A percentile compares a stretch with the other conserved stretches of the same genome.
phyloP scores from a whole-genome alignment of 2,113 vertebrate species.

The Cisticola juncidis region DNA sequence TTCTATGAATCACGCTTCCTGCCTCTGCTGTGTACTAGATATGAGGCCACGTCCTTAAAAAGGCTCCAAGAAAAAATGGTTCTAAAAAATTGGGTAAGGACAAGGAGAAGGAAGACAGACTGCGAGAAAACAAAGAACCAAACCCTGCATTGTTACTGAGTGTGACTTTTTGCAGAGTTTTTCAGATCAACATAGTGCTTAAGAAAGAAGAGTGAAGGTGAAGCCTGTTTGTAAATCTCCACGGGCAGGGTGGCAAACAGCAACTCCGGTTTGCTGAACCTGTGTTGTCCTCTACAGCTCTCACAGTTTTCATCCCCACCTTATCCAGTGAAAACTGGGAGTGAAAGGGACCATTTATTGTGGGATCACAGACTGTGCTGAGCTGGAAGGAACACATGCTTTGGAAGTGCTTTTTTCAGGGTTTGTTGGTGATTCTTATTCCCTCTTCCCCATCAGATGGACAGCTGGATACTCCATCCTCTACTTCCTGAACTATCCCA shows the following conservation, averaged over 20 bases:
- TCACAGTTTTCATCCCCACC: neutral
- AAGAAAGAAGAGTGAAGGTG: neutral
- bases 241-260: neutral
- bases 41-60: neutral
- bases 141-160: neutral
- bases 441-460: fast-evolving
- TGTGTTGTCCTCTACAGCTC: neutral
- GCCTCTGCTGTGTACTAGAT: neutral
- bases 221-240: neutral
- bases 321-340: neutral
- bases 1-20: neutral
- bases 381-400: neutral
- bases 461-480: neutral
- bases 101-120: neutral
- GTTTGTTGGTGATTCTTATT: neutral
- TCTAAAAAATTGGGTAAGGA: neutral
- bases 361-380: neutral
- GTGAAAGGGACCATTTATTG: neutral
- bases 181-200: neutral
- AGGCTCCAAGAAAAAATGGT: neutral
- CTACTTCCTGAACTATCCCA: neutral
- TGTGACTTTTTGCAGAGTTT: neutral
- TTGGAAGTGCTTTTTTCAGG: neutral
- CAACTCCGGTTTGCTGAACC: fast-evolving
- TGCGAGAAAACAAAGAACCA: neutral